These are phyloP conservation scores for Crocuta crocuta DNA, from an alignment of 2,113 vertebrate species.

Conservation along the genomic window DNA sequence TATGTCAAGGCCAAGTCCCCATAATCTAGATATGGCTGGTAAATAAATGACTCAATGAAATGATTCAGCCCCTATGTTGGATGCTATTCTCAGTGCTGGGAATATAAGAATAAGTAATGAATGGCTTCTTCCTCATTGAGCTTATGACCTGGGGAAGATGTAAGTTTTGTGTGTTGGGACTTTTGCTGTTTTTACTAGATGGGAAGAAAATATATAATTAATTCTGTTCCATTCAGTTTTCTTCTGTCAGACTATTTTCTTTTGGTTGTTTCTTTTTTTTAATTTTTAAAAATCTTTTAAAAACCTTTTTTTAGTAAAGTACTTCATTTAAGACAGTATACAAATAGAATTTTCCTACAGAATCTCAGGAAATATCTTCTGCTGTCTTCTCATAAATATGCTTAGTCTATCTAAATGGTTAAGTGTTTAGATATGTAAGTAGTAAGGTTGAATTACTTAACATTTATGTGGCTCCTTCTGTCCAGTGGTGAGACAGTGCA, in stretches of 20 bases:
- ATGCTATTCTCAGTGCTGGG: neutral
- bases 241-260: neutral
- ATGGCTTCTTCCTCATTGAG: neutral
- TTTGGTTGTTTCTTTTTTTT: neutral
- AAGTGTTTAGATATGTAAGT: neutral
- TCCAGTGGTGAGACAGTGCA: neutral
- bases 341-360: constrained; percentile 8
- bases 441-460: neutral
- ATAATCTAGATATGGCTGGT: neutral
- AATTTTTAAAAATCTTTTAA: neutral
- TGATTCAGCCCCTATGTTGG: neutral
- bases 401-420: neutral
- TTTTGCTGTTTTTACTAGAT: neutral
- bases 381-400: constrained; percentile 41
- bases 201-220: neutral
- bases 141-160: neutral
- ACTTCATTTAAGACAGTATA: constrained; percentile 19
- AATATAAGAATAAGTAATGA: neutral
- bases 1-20: neutral
- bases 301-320: neutral
- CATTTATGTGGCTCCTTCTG: neutral
- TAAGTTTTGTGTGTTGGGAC: neutral
- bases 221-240: neutral
- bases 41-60: neutral
- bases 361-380: neutral